Base-by-base conservation (phyloP, 2,888 invertebrate genomes). In the Glomeris marginata region DNA sequence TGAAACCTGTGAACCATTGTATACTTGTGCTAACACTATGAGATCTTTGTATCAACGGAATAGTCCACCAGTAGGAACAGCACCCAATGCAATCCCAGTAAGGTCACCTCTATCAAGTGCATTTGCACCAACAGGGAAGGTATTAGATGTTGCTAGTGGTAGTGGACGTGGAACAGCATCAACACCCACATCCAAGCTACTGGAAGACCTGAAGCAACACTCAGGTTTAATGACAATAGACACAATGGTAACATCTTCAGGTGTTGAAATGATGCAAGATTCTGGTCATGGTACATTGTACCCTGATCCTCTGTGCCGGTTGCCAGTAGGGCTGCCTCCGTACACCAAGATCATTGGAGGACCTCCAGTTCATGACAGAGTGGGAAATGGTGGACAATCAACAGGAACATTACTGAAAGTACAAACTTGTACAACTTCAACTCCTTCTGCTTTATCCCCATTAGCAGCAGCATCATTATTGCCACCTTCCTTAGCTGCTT, bases 401-500 rank as follows among this genome's bases (percentile, higher is more conserved):
- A 5, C 28, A 5, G 28, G 28, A 5, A 28, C 28, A 28, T 28
- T 28, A 28, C 8, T 28, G 28, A 28, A 28, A 28, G 28, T 28
- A 28, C 28, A 28, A 28, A 28, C 28, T 28, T 28, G 28, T 28
- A 5, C 28, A 28, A 28, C 28, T 5, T 28, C 28, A 8, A 8
- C 28, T 28, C 8, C 28, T 28, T 28, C 28, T 28, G 28, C 28
- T 28, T 28, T 28, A 28, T 28, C 28, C 3, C 52, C 56, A 1
- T 52, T 56, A 6, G 54, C 59, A 4, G 50, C 62, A 18, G 55
- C 88, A 0, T 73, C 88, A 1, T 70, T 90, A 47, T 84, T 84
- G 41, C 85, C 83, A 16, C 86, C 81, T 1, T 74, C 84, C 58
- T 69, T 69, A 16, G 84, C 87, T 0, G 84, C 88, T 0, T 75